Conservation (phyloP, 2,113 vertebrate genomes). For the Henicopernis longicauda region DNA sequence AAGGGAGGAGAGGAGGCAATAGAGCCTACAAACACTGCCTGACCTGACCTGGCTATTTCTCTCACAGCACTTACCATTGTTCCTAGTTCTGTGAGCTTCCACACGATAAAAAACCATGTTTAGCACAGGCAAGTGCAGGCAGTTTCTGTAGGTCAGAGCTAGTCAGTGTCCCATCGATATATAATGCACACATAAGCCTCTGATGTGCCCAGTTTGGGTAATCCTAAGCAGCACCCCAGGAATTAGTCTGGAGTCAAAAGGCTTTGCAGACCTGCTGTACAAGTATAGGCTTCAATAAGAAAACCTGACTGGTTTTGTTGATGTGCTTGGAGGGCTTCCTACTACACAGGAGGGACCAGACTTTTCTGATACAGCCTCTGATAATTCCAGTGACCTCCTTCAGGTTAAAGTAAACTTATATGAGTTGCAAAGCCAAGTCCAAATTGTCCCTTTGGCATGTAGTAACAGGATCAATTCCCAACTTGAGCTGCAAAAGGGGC, state of each 20-base stretch:
- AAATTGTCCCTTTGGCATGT: background rate
- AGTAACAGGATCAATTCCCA: background rate
- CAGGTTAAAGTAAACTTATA: background rate
- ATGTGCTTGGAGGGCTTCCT: background rate
- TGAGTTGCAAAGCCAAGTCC: background rate
- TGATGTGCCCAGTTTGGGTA: background rate
- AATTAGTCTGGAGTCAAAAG: background rate
- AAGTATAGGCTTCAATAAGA: background rate
- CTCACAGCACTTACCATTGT: background rate
- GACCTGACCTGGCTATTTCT: background rate
- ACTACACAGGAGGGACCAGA: background rate
- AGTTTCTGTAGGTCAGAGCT: background rate
- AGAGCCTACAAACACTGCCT: background rate
- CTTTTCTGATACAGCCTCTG: background rate
- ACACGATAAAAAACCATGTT: background rate
- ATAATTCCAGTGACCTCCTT: background rate
- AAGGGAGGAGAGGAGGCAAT: background rate
- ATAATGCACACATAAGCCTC: fast-evolving
- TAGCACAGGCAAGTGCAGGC: background rate
- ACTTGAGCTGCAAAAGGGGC: background rate
- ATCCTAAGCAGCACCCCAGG: background rate
- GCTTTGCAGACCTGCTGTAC: background rate
- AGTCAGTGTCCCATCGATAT: background rate
- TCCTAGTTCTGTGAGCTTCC: background rate
- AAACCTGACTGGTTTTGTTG: background rate